Evolutionary conservation across 2,888 invertebrate genomes (phyloP).

Genomic region (Diachrysia chrysitis): DNA sequence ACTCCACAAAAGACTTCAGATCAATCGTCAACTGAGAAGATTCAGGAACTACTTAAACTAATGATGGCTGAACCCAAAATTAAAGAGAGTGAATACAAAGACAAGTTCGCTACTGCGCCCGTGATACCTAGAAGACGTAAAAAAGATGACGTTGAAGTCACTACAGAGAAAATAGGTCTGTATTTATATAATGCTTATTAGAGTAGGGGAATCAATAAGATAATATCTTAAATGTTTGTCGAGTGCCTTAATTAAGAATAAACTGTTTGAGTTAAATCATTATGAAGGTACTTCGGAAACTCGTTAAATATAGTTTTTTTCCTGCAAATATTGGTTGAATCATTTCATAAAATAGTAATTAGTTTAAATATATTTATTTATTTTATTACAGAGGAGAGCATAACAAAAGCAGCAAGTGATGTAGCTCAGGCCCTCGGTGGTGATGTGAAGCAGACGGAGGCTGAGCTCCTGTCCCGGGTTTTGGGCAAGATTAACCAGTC

Average conservation of each 20-base stretch:
- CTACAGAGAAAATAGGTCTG: constrained; percentile 80
- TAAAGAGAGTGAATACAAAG: constrained; percentile 77
- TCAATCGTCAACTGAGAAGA: constrained; percentile 76
- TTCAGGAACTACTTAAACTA: constrained; percentile 80
- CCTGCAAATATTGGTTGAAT: no score
- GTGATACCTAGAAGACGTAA: constrained; percentile 68
- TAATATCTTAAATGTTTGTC: no score
- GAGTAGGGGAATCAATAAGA: no score
- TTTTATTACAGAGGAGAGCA: constrained; percentile 75
- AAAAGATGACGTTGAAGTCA: constrained; percentile 73
- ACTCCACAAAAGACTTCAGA: constrained; percentile 55
- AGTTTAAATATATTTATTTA: no score
- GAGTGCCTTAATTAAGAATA: background rate
- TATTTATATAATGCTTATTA: background rate
- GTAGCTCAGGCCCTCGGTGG: constrained; percentile 93
- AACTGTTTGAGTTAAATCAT: background rate
- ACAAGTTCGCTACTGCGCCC: constrained; percentile 78
- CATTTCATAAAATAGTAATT: no score
- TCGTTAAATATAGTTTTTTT: background rate
- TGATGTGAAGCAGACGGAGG: constrained; percentile 91
- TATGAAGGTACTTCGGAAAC: no score
- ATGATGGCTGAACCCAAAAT: constrained; percentile 82
- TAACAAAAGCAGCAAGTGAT: constrained; percentile 91
- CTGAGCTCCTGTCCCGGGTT: constrained; percentile 92
- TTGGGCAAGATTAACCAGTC: constrained; percentile 87